Base-by-base conservation (phyloP, 2,888 invertebrate species). In the Rosalia funebris region DNA sequence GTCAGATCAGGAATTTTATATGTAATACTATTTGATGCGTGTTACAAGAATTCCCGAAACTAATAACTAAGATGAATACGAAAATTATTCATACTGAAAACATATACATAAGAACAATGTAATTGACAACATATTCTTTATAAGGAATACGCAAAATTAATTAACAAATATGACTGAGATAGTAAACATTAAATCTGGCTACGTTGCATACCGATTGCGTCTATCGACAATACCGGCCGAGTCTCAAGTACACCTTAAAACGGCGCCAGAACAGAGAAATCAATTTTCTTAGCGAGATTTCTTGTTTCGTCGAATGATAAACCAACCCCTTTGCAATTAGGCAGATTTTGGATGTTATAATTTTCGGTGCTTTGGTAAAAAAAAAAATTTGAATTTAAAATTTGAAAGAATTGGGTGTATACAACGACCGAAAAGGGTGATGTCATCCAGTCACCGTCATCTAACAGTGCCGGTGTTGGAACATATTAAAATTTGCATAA, bases 371-470 rank as follows among this genome's bases (percentile, higher is more conserved):
- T 10, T 1, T 10, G 11, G 25, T 4, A 14, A 1, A 25, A 16
- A 25, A 15, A 11, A 1, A 12, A n/a, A 14, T 32, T 32, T n/a
- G 5, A 52, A 37, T 60, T 56, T 48, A 11, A 55, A 60, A 55
- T 39, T 60, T 56, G 20, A 32, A 60, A 48, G 16, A 15, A 45
- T 36, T 44, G 36, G 36, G 50, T 42, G 50, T 37, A 37, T 25
- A 14, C 17, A 60, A 55, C 37, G 60, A 60, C 36, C 47, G 42
- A 58, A 50, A 45, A 39, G 32, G 60, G 47, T 60, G 60, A 60
- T 36, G 56, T 60, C 60, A 59, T 47, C 47, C 16, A 34, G 10
- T n/a, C 3, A 2, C 34, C 5, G 34, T 11, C 7, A 25, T 25
- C 25, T 7, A 25, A 25, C 4, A 25, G 34, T 34, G 34, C 46